Evolutionary conservation across 2,888 invertebrate species (phyloP), one percentile per base, ranked within the genome.

Genomic region (Ceraclea dissimilis): DNA sequence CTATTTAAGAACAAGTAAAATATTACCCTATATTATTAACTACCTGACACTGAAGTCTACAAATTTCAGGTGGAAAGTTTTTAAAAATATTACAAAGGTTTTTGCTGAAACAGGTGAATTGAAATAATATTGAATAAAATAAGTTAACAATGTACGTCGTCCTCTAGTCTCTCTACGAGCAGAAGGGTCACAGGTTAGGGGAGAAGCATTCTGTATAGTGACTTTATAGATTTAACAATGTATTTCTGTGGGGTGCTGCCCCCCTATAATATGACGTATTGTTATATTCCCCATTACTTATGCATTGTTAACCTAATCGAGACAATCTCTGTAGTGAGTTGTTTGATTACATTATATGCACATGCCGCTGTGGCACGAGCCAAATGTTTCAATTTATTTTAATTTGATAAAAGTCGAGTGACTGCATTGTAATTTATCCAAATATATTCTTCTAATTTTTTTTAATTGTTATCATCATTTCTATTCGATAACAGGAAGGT

Each of bases 81-180:
- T n/a, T n/a, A n/a, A n/a, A n/a, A n/a, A n/a, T n/a, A n/a, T n/a
- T n/a, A n/a, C n/a, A n/a, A n/a, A n/a, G n/a, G n/a, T 26, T 26
- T 26, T 26, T 4, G 26, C 5, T 26, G 4, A 49, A 50, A 39
- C 54, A 54, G 49, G 54, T 54, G 54, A 54, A 43, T 19, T 44
- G 49, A 17, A 47, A 54, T 48, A 48, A 48, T 48, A 31, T n/a
- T n/a, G n/a, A n/a, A 54, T 33, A 19, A 26, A 26, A 31, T 53
- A 18, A n/a, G 31, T 11, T 47, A 47, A 54, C 54, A 39, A 54
- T 54, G 39, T 39, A 16, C 39, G 13, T 39, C 16, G 39, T 16
- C 39, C 39, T 13, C 19, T 10, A n/a, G n/a, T n/a, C n/a, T n/a
- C n/a, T n/a, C n/a, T n/a, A n/a, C n/a, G n/a, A n/a, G n/a, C n/a